phyloP scores from a whole-genome alignment of 2,113 vertebrate genomes.

The Fregata magnificens region DNA sequence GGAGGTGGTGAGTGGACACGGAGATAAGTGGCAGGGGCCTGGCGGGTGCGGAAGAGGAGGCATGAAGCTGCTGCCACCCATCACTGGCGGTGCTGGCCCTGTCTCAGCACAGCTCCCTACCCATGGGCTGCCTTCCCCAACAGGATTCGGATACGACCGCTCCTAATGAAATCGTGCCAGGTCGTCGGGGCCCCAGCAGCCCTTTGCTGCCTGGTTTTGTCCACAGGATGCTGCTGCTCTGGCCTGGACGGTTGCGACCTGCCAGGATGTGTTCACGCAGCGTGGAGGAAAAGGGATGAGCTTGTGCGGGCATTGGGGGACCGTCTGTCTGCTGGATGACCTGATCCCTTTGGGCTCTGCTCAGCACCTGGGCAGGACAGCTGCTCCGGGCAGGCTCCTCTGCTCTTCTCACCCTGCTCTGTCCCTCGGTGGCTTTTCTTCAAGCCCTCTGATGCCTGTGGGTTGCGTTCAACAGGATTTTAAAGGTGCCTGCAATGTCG shows the following conservation, averaged over 20 bases:
- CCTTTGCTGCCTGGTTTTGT: background rate
- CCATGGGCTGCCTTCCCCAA: background rate
- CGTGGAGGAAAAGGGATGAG: background rate
- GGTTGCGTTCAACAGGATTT: background rate
- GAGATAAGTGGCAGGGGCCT: background rate
- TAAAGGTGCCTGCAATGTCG: background rate
- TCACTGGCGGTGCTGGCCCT: fast-evolving
- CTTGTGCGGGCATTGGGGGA: background rate
- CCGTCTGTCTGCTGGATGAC: background rate
- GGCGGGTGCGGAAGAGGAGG: background rate
- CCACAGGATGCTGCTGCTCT: background rate
- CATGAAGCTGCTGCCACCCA: background rate
- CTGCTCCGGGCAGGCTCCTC: background rate
- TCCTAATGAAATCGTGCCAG: background rate
- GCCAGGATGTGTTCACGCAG: background rate
- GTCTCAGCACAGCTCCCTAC: background rate
- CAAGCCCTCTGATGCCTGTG: background rate
- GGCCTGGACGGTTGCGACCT: background rate
- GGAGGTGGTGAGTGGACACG: background rate
- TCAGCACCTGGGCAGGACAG: background rate
- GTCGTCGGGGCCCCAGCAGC: background rate
- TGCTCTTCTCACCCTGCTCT: background rate
- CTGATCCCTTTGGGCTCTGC: background rate
- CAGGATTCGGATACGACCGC: fast-evolving
- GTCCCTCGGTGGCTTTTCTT: background rate